Base-by-base conservation (phyloP, 2,888 invertebrate genomes). In the Thecocarcelia acutangulata region DNA sequence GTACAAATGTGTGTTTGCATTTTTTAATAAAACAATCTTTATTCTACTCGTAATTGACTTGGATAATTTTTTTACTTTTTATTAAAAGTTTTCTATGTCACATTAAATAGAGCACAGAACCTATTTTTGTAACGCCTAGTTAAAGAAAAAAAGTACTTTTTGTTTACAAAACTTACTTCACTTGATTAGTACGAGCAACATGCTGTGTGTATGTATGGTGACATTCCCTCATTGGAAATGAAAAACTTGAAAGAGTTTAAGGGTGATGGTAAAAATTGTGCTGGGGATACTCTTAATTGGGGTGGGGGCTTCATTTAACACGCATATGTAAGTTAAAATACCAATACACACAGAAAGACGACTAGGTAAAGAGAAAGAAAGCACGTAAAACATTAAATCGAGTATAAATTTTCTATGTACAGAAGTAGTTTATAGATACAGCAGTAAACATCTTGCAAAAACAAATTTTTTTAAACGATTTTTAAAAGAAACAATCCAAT, bases 371-470 rank as follows among this genome's bases (percentile, higher is more conserved):
- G 50, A 48, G 56, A 69, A 28, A 28, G 28, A 28, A 63, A 13
- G 17, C 4, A 74, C 13, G 19, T 46, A 61, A 37, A 37, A 56
- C 15, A 59, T 42, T 28, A 44, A 58, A 69, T 15, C 54, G 21
- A 56, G 52, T 69, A 74, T 12, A 70, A 24, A 68, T 63, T 58
- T 69, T 46, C 69, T 52, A 74, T 69, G 68, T 70, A 70, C 64
- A 78, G 70, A 74, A 82, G 78, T 82, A 82, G 82, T 82, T 78
- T 75, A 78, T 82, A 82, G 82, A 82, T 78, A 81, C 81, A 82
- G 52, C 74, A 75, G 59, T 74, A 54, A 78, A 64, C 59, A 78
- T 69, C 58, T 69, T 48, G 40, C 19, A 21, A 73, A 46, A 70
- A 19, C 48, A 50, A 46, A 33, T n/a, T 24, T 46, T 58, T 56